These are phyloP conservation scores for Acanthiza pusilla DNA, from an alignment of 2,797 vertebrate species.

Conservation along the genomic window DNA sequence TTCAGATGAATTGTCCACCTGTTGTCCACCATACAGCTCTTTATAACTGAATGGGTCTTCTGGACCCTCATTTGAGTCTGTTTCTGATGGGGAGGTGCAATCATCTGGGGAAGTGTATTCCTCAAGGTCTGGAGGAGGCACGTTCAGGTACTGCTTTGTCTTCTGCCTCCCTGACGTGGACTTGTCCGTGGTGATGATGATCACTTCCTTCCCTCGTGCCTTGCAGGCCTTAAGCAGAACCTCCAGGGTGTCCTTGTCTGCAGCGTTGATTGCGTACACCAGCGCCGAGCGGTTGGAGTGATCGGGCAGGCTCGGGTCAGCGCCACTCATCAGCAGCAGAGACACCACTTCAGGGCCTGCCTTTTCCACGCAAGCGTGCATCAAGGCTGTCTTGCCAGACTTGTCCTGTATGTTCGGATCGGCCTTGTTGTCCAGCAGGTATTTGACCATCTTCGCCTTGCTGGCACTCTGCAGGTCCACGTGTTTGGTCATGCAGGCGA, in stretches of 20 bases:
- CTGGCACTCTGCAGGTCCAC: slow-evolving; percentile 83
- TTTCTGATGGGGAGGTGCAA: slow-evolving; percentile 74
- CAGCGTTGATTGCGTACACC: slow-evolving; percentile 82
- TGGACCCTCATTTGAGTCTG: slow-evolving; percentile 65
- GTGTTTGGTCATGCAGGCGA: slow-evolving; percentile 86
- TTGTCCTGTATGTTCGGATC: slow-evolving; percentile 95
- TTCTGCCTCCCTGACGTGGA: slow-evolving; percentile 79
- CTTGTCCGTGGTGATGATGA: slow-evolving; percentile 87
- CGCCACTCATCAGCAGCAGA: slow-evolving; percentile 79
- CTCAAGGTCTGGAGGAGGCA: slow-evolving; percentile 79
- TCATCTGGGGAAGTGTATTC: slow-evolving; percentile 61
- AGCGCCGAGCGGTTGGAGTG: slow-evolving; percentile 82
- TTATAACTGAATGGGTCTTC: slow-evolving; percentile 72
- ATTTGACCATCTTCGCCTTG: slow-evolving; percentile 87
- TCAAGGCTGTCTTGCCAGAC: slow-evolving; percentile 85
- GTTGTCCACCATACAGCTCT: slow-evolving; percentile 59
- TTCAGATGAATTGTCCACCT: slow-evolving; percentile 43
- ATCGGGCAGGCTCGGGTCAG: slow-evolving; percentile 87
- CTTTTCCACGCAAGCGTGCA: slow-evolving; percentile 86
- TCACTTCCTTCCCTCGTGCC: slow-evolving; percentile 88
- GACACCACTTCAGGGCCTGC: slow-evolving; percentile 83
- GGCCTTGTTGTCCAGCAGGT: slow-evolving; percentile 88
- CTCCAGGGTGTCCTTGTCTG: slow-evolving; percentile 81
- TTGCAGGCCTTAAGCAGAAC: slow-evolving; percentile 81
- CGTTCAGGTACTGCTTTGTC: slow-evolving; percentile 85